phyloP scores from a whole-genome alignment of 1,140 invertebrate genomes.

The Drosophila watanabei region DNA sequence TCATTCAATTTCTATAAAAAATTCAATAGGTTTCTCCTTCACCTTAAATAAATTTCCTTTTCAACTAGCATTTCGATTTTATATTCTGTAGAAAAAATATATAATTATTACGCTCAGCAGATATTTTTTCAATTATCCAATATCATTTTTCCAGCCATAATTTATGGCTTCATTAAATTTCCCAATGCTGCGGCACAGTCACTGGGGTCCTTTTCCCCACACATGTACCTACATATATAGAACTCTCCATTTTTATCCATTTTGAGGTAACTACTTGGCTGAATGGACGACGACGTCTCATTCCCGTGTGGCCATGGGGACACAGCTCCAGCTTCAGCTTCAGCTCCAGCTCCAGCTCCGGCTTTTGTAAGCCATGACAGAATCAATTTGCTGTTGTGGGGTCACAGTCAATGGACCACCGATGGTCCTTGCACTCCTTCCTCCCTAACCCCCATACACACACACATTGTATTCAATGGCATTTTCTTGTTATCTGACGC shows the following conservation, averaged over 20 bases:
- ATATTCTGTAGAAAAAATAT: not conserved
- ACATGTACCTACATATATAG: not conserved
- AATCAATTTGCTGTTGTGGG: constrained; percentile 69
- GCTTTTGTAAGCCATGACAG: constrained; percentile 61
- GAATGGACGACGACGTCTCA: constrained; percentile 36
- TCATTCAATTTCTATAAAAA: not conserved
- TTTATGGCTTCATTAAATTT: constrained; percentile 67
- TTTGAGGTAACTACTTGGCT: constrained; percentile 51
- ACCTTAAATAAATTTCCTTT: not conserved
- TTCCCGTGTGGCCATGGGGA: constrained; percentile 36
- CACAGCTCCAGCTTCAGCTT: constrained; percentile 27
- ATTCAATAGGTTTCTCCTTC: not conserved
- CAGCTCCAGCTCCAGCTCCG: constrained; percentile 27
- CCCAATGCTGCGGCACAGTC: constrained; percentile 14
- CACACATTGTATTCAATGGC: constrained; percentile 62
- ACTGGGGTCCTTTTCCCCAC: constrained; percentile 9
- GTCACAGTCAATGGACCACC: constrained; percentile 43
- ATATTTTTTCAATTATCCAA: constrained; percentile 49
- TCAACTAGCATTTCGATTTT: not conserved
- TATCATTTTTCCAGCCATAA: constrained; percentile 41
- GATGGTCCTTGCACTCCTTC: constrained; percentile 24
- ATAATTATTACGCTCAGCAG: constrained; percentile 1
- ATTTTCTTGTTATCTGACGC: constrained; percentile 71
- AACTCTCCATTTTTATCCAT: constrained; percentile 35
- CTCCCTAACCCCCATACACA: constrained; percentile 2